Conservation (phyloP, 2,113 vertebrate genomes). For the Gambusia holbrooki region DNA sequence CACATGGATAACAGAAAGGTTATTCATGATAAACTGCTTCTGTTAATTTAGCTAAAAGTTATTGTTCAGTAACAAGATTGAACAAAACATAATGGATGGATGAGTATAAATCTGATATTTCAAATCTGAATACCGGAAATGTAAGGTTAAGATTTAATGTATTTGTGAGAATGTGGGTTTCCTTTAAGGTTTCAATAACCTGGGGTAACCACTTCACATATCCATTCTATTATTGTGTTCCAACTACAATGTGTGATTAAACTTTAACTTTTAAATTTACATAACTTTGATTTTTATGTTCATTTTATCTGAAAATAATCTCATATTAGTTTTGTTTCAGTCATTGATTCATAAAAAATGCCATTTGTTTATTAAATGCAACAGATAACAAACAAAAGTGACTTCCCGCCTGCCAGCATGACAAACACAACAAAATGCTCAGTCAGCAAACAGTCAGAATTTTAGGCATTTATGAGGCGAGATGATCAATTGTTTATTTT, state of each 20-base stretch:
- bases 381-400: not conserved
- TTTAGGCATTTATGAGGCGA: constrained; percentile 71
- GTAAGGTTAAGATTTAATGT: too few species aligned
- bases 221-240: not conserved
- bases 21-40: not conserved
- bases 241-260: not conserved
- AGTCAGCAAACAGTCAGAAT: constrained; percentile 67
- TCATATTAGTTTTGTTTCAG: not conserved
- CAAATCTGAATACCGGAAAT: too few species aligned
- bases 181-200: too few species aligned
- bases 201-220: too few species aligned
- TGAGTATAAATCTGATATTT: too few species aligned
- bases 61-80: too few species aligned
- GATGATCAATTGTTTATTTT: constrained; percentile 81
- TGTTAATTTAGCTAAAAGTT: not conserved
- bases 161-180: too few species aligned
- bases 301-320: not conserved
- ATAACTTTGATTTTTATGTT: not conserved
- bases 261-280: not conserved
- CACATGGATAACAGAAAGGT: not conserved
- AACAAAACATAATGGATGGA: too few species aligned
- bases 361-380: too few species aligned
- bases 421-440: constrained; percentile 67
- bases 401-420: constrained; percentile 50
- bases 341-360: not conserved